Conservation (phyloP, 2,888 invertebrate genomes). For the Opisthograptis luteolata region DNA sequence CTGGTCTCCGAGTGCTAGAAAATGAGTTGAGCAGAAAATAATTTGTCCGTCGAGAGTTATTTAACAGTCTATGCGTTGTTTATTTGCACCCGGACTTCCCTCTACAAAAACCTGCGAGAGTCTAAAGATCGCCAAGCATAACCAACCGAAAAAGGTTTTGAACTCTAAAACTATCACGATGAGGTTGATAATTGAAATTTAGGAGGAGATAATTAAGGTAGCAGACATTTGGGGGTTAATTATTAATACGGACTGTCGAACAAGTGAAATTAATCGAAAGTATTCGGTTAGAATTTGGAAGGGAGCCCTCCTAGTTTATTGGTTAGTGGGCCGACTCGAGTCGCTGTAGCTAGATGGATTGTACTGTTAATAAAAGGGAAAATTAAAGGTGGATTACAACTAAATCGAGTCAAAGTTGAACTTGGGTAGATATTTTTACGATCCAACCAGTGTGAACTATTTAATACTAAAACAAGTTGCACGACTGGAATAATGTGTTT, state of each 20-base stretch:
- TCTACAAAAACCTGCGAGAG: conserved; percentile 47
- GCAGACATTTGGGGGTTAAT: conserved; percentile 56
- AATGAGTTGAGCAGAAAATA: conserved; percentile 42
- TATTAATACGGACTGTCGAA: conserved; percentile 72
- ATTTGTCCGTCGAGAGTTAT: conserved; percentile 64
- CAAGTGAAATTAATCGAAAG: conserved; percentile 71
- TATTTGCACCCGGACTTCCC: conserved; percentile 59
- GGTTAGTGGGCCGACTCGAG: conserved; percentile 39
- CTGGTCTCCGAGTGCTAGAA: not conserved
- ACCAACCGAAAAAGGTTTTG: conserved; percentile 32
- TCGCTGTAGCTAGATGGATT: conserved; percentile 28
- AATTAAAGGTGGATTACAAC: conserved; percentile 2
- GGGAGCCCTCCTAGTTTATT: conserved; percentile 54
- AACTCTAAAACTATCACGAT: conserved; percentile 43
- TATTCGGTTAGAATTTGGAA: conserved; percentile 67
- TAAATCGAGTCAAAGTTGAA: not conserved
- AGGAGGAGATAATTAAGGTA: conserved; percentile 40
- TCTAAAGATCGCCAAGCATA: conserved; percentile 42
- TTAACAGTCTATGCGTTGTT: conserved; percentile 60
- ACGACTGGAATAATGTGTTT: too few relatives aligned
- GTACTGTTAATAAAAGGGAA: conserved; percentile 20
- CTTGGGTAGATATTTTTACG: too few relatives aligned
- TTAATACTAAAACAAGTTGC: too few relatives aligned
- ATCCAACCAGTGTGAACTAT: too few relatives aligned
- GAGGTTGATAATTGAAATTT: conserved; percentile 47